Percentiles rank a stretch among this genome's conserved stretches.
Conservation (phyloP, 2,797 vertebrate genomes). For the Arctocebus calabarensis region DNA sequence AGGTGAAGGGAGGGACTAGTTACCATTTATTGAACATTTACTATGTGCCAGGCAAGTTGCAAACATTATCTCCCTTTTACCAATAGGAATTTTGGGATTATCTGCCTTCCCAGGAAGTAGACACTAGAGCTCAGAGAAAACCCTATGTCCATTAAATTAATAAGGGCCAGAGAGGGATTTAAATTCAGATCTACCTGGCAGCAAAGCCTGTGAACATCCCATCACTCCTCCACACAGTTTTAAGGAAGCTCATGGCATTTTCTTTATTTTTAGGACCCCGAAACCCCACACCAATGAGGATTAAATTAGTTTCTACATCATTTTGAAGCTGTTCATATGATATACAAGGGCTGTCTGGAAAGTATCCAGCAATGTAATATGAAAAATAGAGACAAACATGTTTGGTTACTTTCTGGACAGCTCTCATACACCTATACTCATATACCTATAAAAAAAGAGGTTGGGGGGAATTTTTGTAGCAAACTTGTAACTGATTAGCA, state of each 20-base stretch:
- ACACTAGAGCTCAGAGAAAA: neutral
- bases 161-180: neutral
- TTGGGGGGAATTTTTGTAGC: neutral
- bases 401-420: no score
- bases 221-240: neutral
- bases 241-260: neutral
- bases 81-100: neutral
- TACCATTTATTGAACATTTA: conserved; percentile 3
- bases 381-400: no score
- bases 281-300: neutral
- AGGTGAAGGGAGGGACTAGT: rapidly evolving
- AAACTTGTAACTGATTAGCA: neutral
- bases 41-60: neutral
- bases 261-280: conserved; percentile 39
- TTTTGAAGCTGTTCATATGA: neutral
- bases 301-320: conserved; percentile 4
- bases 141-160: neutral
- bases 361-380: no score
- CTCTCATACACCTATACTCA: no score
- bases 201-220: neutral
- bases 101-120: neutral
- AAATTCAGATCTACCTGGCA: neutral
- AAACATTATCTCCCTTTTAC: neutral
- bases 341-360: no score
- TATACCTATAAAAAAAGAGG: neutral